Percentiles rank a stretch among this genome's conserved stretches.
phyloP scores from a whole-genome alignment of 1,140 invertebrate species.

The Charaxes varanes region DNA sequence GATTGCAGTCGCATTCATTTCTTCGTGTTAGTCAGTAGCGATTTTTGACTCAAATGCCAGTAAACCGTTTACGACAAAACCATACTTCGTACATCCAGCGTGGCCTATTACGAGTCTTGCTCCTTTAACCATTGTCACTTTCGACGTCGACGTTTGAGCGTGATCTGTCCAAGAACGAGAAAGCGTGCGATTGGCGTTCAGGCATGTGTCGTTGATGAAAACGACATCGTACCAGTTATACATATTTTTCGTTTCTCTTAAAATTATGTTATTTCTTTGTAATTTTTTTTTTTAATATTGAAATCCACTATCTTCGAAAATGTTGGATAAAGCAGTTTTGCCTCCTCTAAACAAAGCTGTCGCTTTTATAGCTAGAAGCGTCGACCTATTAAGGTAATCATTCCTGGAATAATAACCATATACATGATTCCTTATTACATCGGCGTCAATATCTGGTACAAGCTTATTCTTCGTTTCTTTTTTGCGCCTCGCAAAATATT shows the following conservation, averaged over 20 bases:
- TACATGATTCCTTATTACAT: no score
- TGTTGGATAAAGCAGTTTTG: no score
- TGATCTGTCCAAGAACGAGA: slow-evolving; percentile 20
- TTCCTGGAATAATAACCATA: no score
- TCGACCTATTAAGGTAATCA: no score
- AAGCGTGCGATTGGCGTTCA: slow-evolving; percentile 27
- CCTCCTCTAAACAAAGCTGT: no score
- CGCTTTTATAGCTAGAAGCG: no score
- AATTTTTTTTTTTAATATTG: no score
- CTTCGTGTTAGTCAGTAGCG: slow-evolving; percentile 16
- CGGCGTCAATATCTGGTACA: no score
- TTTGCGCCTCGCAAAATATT: no score
- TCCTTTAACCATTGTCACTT: slow-evolving; percentile 24
- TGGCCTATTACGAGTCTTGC: slow-evolving; percentile 24
- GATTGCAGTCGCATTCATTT: slow-evolving; percentile 10
- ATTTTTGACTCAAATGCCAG: slow-evolving; percentile 10
- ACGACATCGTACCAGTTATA: slow-evolving; percentile 24
- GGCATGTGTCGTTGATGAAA: slow-evolving; percentile 25
- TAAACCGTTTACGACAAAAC: slow-evolving; percentile 7
- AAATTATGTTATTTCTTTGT: no score
- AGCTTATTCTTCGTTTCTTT: no score
- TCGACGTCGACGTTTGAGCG: slow-evolving; percentile 12
- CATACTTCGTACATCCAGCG: slow-evolving; percentile 15
- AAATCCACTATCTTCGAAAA: no score
- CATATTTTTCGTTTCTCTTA: slow-evolving; percentile 20